phyloP scores from a whole-genome alignment of 2,797 vertebrate species.

The Leucoraja ocellata region DNA sequence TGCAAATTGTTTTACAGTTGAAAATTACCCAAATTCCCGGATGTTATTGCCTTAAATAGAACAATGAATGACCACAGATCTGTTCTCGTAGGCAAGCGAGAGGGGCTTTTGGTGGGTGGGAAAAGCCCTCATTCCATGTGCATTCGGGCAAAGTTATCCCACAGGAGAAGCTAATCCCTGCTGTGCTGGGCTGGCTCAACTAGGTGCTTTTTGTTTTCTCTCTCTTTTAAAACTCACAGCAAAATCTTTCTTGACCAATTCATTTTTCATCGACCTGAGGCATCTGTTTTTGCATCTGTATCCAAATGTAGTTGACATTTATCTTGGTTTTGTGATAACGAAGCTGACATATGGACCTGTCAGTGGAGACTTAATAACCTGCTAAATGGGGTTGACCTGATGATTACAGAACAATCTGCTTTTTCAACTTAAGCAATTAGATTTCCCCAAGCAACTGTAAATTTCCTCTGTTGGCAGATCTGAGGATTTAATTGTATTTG shows the following conservation, averaged over 20 bases:
- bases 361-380: neutral
- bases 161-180: neutral
- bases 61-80: neutral
- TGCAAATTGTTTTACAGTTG: neutral
- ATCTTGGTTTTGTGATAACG: neutral
- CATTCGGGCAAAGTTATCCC: too few relatives aligned
- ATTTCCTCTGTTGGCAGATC: neutral
- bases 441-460: neutral
- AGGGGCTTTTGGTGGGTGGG: neutral
- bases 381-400: neutral
- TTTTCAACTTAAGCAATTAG: neutral
- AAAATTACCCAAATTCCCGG: neutral
- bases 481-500: conserved; percentile 5
- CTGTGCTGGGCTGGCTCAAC: neutral
- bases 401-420: neutral
- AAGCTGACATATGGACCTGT: neutral
- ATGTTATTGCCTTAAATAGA: neutral
- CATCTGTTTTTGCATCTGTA: conserved; percentile 19
- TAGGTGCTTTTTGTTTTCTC: neutral
- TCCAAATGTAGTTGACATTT: conserved; percentile 12
- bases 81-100: neutral
- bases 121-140: neutral
- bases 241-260: neutral
- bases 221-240: neutral
- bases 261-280: neutral